Evolutionary conservation across 2,113 vertebrate genomes (phyloP).

Genomic region (Tragelaphus scriptus): DNA sequence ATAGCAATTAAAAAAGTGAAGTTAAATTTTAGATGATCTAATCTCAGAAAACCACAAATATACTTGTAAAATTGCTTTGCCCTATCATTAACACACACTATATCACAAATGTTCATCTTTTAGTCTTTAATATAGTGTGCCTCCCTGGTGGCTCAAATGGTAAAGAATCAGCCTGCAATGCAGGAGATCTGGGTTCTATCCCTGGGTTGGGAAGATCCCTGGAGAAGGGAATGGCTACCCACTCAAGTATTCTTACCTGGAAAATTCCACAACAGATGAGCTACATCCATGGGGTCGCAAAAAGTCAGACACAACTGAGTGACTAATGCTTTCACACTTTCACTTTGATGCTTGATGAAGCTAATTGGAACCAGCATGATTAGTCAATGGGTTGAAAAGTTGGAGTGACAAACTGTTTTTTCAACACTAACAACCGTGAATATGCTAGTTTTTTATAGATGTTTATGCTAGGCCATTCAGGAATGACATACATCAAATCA

Average conservation of each 20-base stretch:
- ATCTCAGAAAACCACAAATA: slow-evolving; percentile 32
- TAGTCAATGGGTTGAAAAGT: background rate
- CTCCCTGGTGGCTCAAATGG: too few relatives aligned
- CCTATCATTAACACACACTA: background rate
- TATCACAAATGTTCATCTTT: background rate
- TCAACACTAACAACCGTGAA: background rate
- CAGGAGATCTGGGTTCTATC: too few relatives aligned
- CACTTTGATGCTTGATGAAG: background rate
- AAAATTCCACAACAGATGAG: too few relatives aligned
- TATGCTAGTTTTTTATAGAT: background rate
- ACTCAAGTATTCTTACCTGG: too few relatives aligned
- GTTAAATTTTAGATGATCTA: slow-evolving; percentile 23
- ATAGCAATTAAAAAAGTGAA: slow-evolving; percentile 41
- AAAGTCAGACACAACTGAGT: too few relatives aligned
- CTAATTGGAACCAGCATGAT: background rate
- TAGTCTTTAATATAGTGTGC: background rate
- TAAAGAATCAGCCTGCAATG: too few relatives aligned
- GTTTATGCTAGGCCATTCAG: background rate
- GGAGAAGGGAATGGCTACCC: too few relatives aligned
- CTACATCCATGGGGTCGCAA: too few relatives aligned
- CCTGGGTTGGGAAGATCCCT: too few relatives aligned
- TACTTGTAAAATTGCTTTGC: background rate
- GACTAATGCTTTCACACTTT: too few relatives aligned
- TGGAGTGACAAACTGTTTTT: background rate
- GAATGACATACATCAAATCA: too few relatives aligned